A percentile compares a stretch with the other conserved stretches of the same genome.
Conservation (phyloP, 1,140 invertebrate species). For the Brachionus paranguensis region DNA sequence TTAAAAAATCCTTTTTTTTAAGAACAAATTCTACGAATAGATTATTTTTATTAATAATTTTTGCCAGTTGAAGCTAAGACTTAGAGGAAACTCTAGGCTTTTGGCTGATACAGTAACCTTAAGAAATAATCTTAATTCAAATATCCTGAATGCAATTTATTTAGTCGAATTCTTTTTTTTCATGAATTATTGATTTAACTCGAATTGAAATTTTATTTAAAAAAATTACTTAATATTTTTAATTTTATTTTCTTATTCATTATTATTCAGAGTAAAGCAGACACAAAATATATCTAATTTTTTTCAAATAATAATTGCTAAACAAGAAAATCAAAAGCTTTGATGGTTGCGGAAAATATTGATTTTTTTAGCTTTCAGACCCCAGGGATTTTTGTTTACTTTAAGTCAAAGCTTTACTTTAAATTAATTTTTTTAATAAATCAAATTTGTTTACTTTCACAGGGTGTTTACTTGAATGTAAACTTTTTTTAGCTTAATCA, state of each 20-base stretch:
- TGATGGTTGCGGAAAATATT: background rate
- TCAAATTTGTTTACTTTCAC: background rate
- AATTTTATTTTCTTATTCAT: too few relatives aligned
- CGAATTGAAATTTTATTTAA: background rate
- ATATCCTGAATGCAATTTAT: background rate
- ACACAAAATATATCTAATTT: background rate
- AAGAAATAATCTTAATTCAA: background rate
- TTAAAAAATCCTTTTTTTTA: background rate
- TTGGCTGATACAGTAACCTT: background rate
- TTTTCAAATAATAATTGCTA: background rate
- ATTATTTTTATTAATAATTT: background rate
- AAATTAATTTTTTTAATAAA: background rate
- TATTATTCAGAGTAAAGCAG: too few relatives aligned
- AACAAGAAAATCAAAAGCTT: background rate
- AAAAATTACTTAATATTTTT: background rate
- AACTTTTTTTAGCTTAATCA: background rate
- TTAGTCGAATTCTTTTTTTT: background rate
- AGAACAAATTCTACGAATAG: background rate
- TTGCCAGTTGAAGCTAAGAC: background rate
- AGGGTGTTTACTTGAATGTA: background rate
- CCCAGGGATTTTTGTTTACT: background rate
- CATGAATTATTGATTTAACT: background rate
- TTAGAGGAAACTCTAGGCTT: background rate
- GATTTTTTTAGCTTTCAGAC: background rate
- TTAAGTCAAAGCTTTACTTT: background rate